Evolutionary conservation across 2,797 vertebrate genomes (phyloP).

Genomic region (Momotus momota): DNA sequence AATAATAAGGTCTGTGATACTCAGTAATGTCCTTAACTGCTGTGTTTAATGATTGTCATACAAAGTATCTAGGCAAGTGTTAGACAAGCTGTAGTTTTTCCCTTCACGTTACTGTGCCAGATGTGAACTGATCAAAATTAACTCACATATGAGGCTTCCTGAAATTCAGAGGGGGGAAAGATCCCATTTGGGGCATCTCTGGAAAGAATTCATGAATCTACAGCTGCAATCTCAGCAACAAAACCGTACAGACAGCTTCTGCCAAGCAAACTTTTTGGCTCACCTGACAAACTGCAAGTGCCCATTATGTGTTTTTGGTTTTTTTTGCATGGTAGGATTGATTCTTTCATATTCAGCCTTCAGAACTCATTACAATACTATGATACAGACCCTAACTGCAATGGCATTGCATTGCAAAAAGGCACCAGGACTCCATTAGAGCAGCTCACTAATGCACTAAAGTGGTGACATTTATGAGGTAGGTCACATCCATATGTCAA

Average conservation of each 20-base stretch:
- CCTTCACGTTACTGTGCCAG: background rate
- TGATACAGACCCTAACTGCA: fast-evolving
- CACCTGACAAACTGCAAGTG: background rate
- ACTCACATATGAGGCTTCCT: background rate
- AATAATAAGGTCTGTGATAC: background rate
- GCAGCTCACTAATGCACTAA: background rate
- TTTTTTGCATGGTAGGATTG: background rate
- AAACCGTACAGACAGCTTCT: background rate
- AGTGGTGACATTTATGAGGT: background rate
- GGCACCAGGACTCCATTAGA: background rate
- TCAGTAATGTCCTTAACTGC: background rate
- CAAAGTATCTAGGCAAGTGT: background rate
- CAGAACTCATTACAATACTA: background rate
- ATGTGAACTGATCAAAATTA: background rate
- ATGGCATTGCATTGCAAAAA: no score
- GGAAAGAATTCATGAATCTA: background rate
- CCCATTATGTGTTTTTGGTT: background rate
- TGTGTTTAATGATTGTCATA: background rate
- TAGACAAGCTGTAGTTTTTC: background rate
- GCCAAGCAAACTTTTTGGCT: background rate
- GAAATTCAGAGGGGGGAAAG: background rate
- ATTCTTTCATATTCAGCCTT: background rate
- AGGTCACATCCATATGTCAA: background rate
- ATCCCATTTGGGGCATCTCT: background rate
- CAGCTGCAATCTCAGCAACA: background rate